These are phyloP conservation scores for Metellina segmentata DNA, from an alignment of 2,888 invertebrate genomes.

Conservation along the genomic window DNA sequence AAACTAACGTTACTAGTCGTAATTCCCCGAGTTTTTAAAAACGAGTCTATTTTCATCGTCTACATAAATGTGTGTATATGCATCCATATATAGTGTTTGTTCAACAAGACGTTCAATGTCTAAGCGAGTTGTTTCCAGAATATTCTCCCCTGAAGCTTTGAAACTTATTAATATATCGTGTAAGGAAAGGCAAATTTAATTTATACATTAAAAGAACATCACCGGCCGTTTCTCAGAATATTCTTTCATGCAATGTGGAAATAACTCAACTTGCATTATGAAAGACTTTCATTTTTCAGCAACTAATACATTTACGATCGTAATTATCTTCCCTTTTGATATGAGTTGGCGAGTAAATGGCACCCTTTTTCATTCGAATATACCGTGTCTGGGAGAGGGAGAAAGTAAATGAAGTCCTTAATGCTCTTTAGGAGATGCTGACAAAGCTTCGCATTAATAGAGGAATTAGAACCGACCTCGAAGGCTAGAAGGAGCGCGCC, in stretches of 20 bases:
- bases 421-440: constrained; percentile 62
- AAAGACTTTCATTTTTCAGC: constrained; percentile 55
- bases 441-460: constrained; percentile 66
- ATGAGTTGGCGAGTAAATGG: constrained; percentile 49
- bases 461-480: constrained; percentile 42
- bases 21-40: too few species aligned
- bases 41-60: too few species aligned
- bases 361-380: constrained; percentile 52
- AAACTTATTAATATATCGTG: not conserved
- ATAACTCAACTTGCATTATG: constrained; percentile 22
- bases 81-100: too few species aligned
- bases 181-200: not conserved
- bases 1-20: too few species aligned
- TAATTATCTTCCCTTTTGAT: constrained; percentile 61
- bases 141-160: not conserved
- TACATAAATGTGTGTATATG: too few species aligned
- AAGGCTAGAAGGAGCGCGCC: not conserved
- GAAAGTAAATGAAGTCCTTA: constrained; percentile 69
- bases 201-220: not conserved
- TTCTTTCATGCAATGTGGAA: not conserved
- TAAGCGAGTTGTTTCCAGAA: too few species aligned
- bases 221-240: not conserved
- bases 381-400: constrained; percentile 30
- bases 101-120: too few species aligned
- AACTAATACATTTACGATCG: constrained; percentile 60